Base-by-base conservation (phyloP, 2,113 vertebrate species). In the Pseudopodoces humilis region DNA sequence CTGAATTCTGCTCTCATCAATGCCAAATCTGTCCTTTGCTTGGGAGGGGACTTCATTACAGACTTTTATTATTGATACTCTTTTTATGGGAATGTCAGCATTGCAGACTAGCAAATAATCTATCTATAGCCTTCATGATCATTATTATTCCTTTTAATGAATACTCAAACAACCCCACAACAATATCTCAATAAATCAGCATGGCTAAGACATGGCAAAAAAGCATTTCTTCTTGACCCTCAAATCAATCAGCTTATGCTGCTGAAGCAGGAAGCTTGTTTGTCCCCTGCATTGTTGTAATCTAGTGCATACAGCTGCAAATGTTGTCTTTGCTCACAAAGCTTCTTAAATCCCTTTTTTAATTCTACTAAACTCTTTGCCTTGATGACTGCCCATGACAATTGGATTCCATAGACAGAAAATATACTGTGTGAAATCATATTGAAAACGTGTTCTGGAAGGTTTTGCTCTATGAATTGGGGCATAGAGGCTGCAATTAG, bases 361-460 rank as follows among this genome's bases (percentile, higher is more conserved):
- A 96, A 93, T 96, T 96, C 91, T 96, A 53, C 76, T 81, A 55
- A 94, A 95, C n/a, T 96, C 83, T 76, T 92, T 94, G 88, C 69
- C 77, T 91, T 91, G 76, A 80, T 95, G 79, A 90, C 69, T 85
- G 88, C 47, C 82, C 90, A 55, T 75, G 55, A 63, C 83, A 92
- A 89, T 64, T 89, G 76, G 87, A 86, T 96, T 93, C 87, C 79
- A 79, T 5, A 87, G 69, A 70, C 3, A 89, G 58, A 86, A 92
- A 94, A 90, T 50, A 78, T 0, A 74, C 31, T 79, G 37, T 37
- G 28, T 53, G 71, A 86, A 79, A 39, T 72, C 5, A 3, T 50
- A 84, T 1, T 76, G 72, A 74, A 88, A 84, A 63, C 0, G 0
- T 67, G 55, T 58, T 86, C 62, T 74, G 72, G 44, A 82, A 91